Conservation (phyloP, 2,797 vertebrate genomes). For the Sparidentex hasta region DNA sequence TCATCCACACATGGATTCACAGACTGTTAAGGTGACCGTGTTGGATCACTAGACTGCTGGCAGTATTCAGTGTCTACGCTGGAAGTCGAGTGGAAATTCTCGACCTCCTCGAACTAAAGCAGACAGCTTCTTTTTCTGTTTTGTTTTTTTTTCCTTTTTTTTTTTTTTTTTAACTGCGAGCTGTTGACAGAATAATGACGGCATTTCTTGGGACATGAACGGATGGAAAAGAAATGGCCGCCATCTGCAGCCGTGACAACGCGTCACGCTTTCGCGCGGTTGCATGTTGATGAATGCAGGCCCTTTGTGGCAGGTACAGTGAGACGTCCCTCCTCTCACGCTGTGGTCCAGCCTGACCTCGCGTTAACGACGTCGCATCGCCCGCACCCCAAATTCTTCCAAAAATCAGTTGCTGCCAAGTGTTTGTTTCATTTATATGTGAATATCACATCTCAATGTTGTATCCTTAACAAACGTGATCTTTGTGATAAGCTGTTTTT, state of each 20-base stretch:
- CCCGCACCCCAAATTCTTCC: conserved; percentile 71
- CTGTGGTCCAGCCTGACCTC: conserved; percentile 58
- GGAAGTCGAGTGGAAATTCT: conserved; percentile 54
- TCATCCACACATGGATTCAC: conserved; percentile 59
- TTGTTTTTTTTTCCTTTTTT: background rate
- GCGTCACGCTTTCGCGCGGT: conserved; percentile 8
- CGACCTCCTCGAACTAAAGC: conserved; percentile 49
- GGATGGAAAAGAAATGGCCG: conserved; percentile 56
- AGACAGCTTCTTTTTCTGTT: conserved; percentile 5
- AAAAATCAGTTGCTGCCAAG: conserved; percentile 70
- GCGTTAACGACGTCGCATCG: conserved; percentile 38
- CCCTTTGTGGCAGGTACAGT: conserved; percentile 27
- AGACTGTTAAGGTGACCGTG: conserved; percentile 47
- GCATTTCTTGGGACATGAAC: conserved; percentile 64
- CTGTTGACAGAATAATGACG: conserved; percentile 39
- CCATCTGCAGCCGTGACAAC: conserved; percentile 54
- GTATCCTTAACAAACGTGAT: conserved; percentile 75
- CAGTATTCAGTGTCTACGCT: conserved; percentile 73
- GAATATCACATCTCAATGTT: conserved; percentile 81
- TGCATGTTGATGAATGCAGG: conserved; percentile 37
- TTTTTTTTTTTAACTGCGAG: conserved; percentile 26
- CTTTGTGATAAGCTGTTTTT: conserved; percentile 76
- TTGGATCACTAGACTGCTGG: conserved; percentile 77
- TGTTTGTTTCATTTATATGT: conserved; percentile 77
- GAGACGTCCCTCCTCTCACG: conserved; percentile 27